Evolutionary conservation across 2,888 invertebrate genomes (phyloP), one percentile per base, ranked within the genome.

Genomic region (Drymonia ruficornis): DNA sequence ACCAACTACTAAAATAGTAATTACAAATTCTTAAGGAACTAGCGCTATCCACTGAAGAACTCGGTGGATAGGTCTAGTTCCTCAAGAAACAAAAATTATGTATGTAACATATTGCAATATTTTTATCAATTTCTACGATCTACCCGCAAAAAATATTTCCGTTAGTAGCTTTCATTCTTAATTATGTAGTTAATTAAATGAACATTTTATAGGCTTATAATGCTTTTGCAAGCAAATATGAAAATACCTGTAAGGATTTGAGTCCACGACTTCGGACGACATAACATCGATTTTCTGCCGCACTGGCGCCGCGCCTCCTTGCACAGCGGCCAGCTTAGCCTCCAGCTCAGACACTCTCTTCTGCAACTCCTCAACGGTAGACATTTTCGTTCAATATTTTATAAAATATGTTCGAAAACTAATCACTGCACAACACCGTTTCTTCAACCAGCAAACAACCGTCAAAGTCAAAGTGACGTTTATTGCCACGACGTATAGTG

Each of bases 221-320:
- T 36, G n/a, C 1, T 36, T n/a, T 61, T 40, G 23, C 16, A 46
- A 13, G 52, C 15, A 45, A 58, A 63, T 58, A 40, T 5, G 1
- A 16, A 73, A 76, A 76, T 91, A 97, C 97, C 97, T 98, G 94
- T 99, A 99, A 0, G 99, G 99, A 94, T 99, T 99, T 1, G 98
- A 96, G 91, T 99, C 99, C 12, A 98, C 96, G 11, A 99, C 99
- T 94, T 99, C 98, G 0, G 97, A 95, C 44, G 98, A 98, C 97
- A 99, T 99, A 74, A 96, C 94, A 18, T 95, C 93, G 72, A 98
- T 98, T 93, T 96, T 98, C 69, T 95, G 91, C 53, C 98, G 93
- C n/a, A 73, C 84, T 38, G 88, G 85, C 12, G 79, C 90, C 38
- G 78, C 80, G 76, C 81, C 85, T 55, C 81, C 84, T 61, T 87